These are phyloP conservation scores for Cassiopea xamachana DNA, from an alignment of 30 jellyfish, hydroid and myxozoan genomes.

Conservation along the genomic window DNA sequence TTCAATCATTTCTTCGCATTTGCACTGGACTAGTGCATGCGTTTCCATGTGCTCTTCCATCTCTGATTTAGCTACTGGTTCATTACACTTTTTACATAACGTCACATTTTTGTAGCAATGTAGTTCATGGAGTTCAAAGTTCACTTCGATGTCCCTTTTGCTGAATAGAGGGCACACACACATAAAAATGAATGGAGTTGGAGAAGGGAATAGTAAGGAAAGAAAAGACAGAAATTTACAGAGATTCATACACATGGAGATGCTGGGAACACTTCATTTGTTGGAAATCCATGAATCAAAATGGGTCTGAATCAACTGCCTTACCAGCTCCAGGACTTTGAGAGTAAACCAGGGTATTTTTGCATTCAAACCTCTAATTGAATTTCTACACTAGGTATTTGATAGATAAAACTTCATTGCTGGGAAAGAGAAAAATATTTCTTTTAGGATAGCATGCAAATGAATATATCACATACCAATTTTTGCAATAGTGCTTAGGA, in stretches of 20 bases:
- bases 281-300: too few relatives aligned
- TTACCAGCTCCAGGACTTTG: too few relatives aligned
- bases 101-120: conserved; percentile 44
- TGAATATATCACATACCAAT: conserved; percentile 11
- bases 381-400: too few relatives aligned
- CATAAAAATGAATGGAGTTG: background rate
- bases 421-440: background rate
- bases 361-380: too few relatives aligned
- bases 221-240: too few relatives aligned
- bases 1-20: conserved; percentile 38
- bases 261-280: too few relatives aligned
- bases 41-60: conserved; percentile 64
- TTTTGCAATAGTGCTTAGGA: conserved; percentile 13
- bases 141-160: conserved; percentile 46
- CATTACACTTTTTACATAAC: conserved; percentile 42
- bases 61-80: conserved; percentile 45
- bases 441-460: background rate
- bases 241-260: too few relatives aligned
- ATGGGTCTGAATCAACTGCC: too few relatives aligned
- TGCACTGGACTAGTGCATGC: conserved; percentile 63
- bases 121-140: conserved; percentile 45
- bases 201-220: background rate
- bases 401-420: background rate
- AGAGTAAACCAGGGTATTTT: too few relatives aligned
- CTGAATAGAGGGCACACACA: conserved; percentile 5